A percentile compares a stretch with the other conserved stretches of the same genome.
Conservation (phyloP, 2,113 vertebrate genomes). For the Pollimyrus isidori region DNA sequence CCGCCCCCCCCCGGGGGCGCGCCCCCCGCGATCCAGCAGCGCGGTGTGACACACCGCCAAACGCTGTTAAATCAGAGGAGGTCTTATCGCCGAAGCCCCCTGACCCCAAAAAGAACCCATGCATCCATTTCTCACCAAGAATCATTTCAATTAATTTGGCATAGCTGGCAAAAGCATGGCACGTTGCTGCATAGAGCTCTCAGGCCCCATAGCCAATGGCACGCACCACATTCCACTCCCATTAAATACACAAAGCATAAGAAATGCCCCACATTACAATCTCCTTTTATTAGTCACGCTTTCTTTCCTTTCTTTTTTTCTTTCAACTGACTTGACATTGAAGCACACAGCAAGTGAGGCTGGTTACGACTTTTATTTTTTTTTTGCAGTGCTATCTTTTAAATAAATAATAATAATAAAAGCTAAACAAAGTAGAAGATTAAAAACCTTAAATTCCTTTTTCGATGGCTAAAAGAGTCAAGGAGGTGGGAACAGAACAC, state of each 20-base stretch:
- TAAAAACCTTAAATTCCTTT: not conserved
- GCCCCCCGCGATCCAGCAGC: no score
- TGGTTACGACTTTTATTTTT: not conserved
- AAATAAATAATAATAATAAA: not conserved
- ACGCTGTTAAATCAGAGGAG: not conserved
- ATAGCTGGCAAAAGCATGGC: not conserved
- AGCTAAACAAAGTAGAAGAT: not conserved
- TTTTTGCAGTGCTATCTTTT: not conserved
- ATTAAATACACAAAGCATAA: not conserved
- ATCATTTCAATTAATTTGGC: conserved; percentile 6
- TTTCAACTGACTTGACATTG: not conserved
- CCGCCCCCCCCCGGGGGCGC: no score
- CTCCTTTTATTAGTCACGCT: not conserved
- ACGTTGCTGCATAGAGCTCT: not conserved
- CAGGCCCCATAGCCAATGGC: not conserved
- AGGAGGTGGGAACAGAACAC: not conserved
- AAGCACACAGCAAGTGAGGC: not conserved
- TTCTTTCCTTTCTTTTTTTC: not conserved
- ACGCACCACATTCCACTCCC: not conserved
- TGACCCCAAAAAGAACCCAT: not conserved
- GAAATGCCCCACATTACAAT: not conserved
- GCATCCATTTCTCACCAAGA: conserved; percentile 2
- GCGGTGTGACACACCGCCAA: not conserved
- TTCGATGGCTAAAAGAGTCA: not conserved
- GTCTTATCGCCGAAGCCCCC: not conserved